A percentile compares a stretch with the other conserved stretches of the same genome.
Conservation (phyloP, 2,113 vertebrate species). For the Trochalopteron elliotii region DNA sequence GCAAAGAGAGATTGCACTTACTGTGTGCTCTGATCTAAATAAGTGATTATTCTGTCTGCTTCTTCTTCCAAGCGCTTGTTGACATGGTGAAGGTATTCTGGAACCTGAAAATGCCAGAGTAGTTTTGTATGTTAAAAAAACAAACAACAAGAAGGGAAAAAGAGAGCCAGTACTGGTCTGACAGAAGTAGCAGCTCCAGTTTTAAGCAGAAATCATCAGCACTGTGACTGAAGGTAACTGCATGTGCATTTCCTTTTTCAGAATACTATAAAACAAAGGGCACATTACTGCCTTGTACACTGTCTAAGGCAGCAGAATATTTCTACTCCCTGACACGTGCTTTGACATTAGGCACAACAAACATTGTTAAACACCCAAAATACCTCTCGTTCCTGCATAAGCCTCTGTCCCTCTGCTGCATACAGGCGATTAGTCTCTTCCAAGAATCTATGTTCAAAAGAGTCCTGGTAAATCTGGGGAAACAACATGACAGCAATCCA, state of each 20-base stretch:
- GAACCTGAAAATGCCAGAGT: constrained; percentile 82
- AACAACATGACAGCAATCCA: not conserved
- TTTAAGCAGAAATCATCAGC: not conserved
- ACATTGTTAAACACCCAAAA: constrained; percentile 13
- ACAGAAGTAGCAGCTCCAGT: not conserved
- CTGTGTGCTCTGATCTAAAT: constrained; percentile 99
- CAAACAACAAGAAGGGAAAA: not conserved
- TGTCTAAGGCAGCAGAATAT: not conserved
- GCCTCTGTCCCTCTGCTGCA: constrained; percentile 94
- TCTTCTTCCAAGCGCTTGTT: constrained; percentile 98
- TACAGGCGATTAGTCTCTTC: constrained; percentile 98
- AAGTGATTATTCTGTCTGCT: constrained; percentile 97
- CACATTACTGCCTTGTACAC: not conserved
- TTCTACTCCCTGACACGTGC: not conserved
- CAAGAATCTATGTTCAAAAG: constrained; percentile 95
- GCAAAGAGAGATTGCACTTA: constrained; percentile 74
- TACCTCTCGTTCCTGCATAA: constrained; percentile 99
- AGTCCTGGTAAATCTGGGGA: constrained; percentile 96
- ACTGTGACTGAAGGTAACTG: not conserved
- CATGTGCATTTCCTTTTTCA: not conserved
- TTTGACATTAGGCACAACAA: not conserved
- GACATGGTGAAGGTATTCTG: constrained; percentile 98
- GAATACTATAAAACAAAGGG: not conserved
- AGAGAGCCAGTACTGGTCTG: not conserved
- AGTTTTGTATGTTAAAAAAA: not conserved